phyloP scores from a whole-genome alignment of 2,797 vertebrate species.

The Leucoraja ocellata region DNA sequence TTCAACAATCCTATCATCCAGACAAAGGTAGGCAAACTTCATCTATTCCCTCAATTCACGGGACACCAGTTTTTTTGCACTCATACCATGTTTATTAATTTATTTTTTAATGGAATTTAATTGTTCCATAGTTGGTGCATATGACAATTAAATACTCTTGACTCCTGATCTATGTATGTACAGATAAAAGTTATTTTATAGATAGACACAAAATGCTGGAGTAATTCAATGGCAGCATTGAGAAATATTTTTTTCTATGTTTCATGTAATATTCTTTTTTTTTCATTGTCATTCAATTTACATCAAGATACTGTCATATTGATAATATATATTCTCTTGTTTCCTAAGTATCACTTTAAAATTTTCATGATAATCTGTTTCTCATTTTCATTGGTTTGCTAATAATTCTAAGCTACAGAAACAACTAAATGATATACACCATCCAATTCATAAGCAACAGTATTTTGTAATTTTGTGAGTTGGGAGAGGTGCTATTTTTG shows the following conservation, averaged over 20 bases:
- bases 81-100: no score
- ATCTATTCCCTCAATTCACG: not conserved
- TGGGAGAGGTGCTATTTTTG: not conserved
- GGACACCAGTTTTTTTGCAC: no score
- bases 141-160: no score
- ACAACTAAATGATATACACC: not conserved
- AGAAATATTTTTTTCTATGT: not conserved
- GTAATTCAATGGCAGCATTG: no score
- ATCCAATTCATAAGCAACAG: not conserved
- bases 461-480: not conserved
- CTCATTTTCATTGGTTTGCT: not conserved
- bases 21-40: not conserved
- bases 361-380: not conserved
- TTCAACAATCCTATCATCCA: not conserved
- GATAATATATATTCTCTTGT: not conserved
- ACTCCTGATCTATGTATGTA: not conserved
- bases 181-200: no score
- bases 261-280: not conserved
- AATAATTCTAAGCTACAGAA: not conserved
- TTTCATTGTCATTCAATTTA: not conserved
- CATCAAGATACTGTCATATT: not conserved
- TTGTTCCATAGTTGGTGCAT: no score
- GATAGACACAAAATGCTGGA: no score
- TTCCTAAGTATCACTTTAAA: not conserved
- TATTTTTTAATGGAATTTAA: no score